Base-by-base conservation (phyloP, 2,888 invertebrate species). In the Tinea semifulvella region DNA sequence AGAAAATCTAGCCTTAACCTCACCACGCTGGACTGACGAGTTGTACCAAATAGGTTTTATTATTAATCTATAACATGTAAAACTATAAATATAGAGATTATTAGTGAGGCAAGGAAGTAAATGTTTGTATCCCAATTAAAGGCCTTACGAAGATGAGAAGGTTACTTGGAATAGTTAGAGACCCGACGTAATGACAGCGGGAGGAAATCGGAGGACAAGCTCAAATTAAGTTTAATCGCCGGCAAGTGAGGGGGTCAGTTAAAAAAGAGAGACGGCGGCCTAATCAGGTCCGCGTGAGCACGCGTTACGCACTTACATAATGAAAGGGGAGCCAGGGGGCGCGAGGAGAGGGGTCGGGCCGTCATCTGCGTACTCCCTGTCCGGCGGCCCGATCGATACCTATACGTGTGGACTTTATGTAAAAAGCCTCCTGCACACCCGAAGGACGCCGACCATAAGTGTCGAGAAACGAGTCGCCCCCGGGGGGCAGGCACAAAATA, bases 231-330 rank as follows among this genome's bases (percentile, higher is more conserved):
- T 76, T 76, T 73, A 75, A 75, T 73, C 74, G 73, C 57, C 64
- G 26, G 31, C 67, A 67, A 71, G 70, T 68, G 65, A 71, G 73
- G 72, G 25, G 77, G 77, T 76, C 79, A 76, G 76, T 80, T 77
- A 76, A 79, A 79, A 80, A 77, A 76, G 74, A 74, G 76, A 42
- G 42, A 16, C 42, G 42, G 69, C 68, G 68, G 66, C 70, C 68
- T 79, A 77, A 80, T 80, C 79, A 79, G 77, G 77, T 75, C 74
- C 74, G 71, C 69, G 70, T 74, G 68, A 76, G 71, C 79, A 76
- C 77, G 77, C 79, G 77, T 80, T 77, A 76, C 79, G 79, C 79
- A 77, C 79, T 80, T 80, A 80, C 76, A 79, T 80, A 80, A 80
- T 80, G 79, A 80, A 77, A 77, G 79, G 79, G 79, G 79, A 66